phyloP scores from a whole-genome alignment of 1,140 invertebrate genomes.

The Bacillus rossius region DNA sequence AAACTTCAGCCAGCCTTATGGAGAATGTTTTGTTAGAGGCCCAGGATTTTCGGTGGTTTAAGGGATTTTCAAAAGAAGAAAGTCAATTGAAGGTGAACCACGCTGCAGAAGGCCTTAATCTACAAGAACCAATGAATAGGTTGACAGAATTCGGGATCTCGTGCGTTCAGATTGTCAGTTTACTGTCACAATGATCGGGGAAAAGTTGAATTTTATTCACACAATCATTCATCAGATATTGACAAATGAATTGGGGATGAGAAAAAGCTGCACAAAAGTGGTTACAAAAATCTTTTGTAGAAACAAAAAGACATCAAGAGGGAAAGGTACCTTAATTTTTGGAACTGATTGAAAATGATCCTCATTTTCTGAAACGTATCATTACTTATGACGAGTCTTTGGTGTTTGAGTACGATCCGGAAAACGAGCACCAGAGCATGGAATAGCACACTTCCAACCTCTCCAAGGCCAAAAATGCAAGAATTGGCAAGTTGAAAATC shows the following conservation, averaged over 20 bases:
- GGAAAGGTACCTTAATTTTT: conserved; percentile 16
- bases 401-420: conserved; percentile 29
- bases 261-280: no score
- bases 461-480: conserved; percentile 18
- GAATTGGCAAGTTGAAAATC: no score
- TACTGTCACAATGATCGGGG: conserved; percentile 12
- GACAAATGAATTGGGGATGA: no score
- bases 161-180: no score
- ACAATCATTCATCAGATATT: no score
- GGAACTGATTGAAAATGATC: conserved; percentile 15
- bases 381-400: conserved; percentile 30
- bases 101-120: conserved; percentile 16
- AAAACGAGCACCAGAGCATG: no score
- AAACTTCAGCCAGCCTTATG: conserved; percentile 19
- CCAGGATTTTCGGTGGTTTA: conserved; percentile 15
- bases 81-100: conserved; percentile 16
- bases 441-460: conserved; percentile 13
- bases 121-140: conserved; percentile 19
- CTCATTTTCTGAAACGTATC: conserved; percentile 15
- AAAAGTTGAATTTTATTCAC: conserved; percentile 14
- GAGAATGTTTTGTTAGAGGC: conserved; percentile 15
- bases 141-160: conserved; percentile 17
- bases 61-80: conserved; percentile 22
- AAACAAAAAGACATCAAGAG: conserved; percentile 19
- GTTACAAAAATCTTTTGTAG: conserved; percentile 13